These are phyloP conservation scores for Chlamydotis undulata DNA, from an alignment of 2,113 vertebrate species.

Conservation along the genomic window DNA sequence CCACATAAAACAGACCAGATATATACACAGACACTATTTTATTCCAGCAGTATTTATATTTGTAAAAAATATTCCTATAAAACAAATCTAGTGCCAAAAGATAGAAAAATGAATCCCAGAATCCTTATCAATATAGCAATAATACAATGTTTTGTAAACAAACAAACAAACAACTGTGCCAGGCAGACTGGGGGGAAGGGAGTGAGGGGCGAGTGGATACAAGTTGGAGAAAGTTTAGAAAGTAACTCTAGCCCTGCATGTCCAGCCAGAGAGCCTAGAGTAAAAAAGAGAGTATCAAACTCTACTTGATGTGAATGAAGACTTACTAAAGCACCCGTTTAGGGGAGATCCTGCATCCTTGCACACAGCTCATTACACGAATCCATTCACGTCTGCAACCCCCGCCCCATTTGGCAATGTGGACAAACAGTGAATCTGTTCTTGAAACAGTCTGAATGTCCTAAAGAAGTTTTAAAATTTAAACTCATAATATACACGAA, in stretches of 20 bases:
- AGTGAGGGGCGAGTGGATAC: accelerated
- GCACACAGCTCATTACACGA: background rate
- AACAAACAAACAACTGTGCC: no score
- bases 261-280: background rate
- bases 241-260: background rate
- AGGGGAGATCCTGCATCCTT: background rate
- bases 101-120: background rate
- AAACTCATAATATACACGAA: background rate
- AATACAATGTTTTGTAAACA: no score
- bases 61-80: background rate
- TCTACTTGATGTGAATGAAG: background rate
- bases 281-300: background rate
- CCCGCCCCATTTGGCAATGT: background rate
- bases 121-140: background rate
- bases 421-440: background rate
- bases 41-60: background rate
- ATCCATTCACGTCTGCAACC: background rate
- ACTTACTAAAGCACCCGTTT: background rate
- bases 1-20: background rate
- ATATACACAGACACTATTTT: background rate
- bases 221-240: background rate
- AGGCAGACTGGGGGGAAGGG: background rate
- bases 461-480: background rate
- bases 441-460: background rate
- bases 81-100: background rate